Base-by-base conservation (phyloP, 2,888 invertebrate species). In the Unio pictorum region DNA sequence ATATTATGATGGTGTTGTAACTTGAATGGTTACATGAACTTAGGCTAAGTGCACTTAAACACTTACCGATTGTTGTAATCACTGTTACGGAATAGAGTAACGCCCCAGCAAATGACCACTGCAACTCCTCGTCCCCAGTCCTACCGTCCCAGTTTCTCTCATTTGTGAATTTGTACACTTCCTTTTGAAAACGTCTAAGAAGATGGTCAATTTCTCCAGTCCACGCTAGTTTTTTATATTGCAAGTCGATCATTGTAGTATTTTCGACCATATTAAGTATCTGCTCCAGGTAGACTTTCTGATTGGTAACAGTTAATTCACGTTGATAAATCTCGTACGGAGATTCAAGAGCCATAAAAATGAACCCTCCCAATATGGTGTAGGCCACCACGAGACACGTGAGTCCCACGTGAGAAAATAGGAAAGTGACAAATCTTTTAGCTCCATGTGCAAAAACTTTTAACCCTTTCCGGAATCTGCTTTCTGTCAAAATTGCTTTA, bases 71-170 rank as follows among this genome's bases (percentile, higher is more conserved):
- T 70, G 96, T 96, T 78, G 96, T 96, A 86, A 96, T 94, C 84
- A 95, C 93, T 64, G 95, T 95, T 84, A 96, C 93, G 79, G 95
- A 95, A 89, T 95, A 96, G 64, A 96, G 92, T n/a, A 96, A 90
- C 6, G 95, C 94, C 75, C 95, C 95, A 26, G 94, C 94, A 89
- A 95, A 95, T 1, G 94, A 94, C 95, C 95, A 96, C 94, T 94
- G 90, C 94, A 94, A 84, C 30, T 90, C 84, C 20, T 83, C 86
- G 8, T 82, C 92, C 20, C 93, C 85, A 20, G 85, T 91, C 73
- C 91, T 91, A 0, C 93, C 94, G 82, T 94, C 92, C 92, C 94
- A 93, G 85, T 96, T 96, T 70, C 95, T 93, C 69, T 94, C 94
- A 86, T 93, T 92, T 61, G 94, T 94, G 0, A 94, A 94, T 4